phyloP scores from a whole-genome alignment of 2,888 invertebrate genomes.

The Caenorhabditis virilis region DNA sequence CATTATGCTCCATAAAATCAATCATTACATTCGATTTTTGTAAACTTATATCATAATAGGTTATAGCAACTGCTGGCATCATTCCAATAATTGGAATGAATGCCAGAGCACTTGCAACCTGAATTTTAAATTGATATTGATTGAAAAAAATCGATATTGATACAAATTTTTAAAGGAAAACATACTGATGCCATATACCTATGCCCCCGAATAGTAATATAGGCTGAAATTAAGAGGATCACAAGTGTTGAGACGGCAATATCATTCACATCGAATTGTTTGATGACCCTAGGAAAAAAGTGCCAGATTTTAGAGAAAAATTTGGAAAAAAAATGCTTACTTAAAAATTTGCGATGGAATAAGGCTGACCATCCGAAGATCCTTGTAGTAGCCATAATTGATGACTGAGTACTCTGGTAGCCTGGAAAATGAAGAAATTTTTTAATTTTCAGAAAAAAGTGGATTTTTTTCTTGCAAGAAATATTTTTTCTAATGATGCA shows the following conservation, averaged over 20 bases:
- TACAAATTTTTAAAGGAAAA: too few species aligned
- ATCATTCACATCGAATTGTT: too few species aligned
- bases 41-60: conserved; percentile 16
- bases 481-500: too few species aligned
- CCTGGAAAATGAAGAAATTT: too few species aligned
- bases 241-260: conserved; percentile 8
- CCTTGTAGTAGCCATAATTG: too few species aligned
- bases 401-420: too few species aligned
- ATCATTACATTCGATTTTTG: conserved; percentile 11
- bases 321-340: conserved; percentile 4
- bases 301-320: background rate
- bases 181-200: conserved; percentile 3
- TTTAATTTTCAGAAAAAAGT: too few species aligned
- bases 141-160: too few species aligned
- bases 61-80: conserved; percentile 7
- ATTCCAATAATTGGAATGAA: conserved; percentile 23
- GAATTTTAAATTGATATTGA: background rate
- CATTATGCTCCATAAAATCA: conserved; percentile 7
- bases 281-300: background rate
- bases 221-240: conserved; percentile 10
- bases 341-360: conserved; percentile 24
- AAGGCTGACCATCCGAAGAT: conserved; percentile 10
- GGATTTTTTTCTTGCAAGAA: too few species aligned
- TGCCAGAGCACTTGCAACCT: conserved; percentile 16
- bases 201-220: conserved; percentile 19